Base-by-base conservation (phyloP, 2,797 vertebrate species). In the Leptoclinus maculatus region DNA sequence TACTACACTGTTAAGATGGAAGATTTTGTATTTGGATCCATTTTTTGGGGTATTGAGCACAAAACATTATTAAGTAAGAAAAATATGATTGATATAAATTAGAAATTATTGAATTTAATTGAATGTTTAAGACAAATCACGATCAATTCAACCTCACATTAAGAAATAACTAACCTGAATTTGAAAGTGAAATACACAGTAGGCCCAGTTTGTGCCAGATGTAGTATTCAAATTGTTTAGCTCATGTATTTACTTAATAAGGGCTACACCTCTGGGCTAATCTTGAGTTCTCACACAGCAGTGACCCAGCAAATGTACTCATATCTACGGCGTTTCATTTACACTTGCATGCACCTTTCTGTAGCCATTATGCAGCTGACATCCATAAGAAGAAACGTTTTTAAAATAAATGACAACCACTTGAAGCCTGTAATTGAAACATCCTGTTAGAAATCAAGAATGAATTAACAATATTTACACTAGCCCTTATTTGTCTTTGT, bases 251-350 rank as follows among this genome's bases (percentile, higher is more conserved):
- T 71, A 57, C 36, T 63, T 32, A 59, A 17, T 60, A 2, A 62
- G 27, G 3, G 16, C 17, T 53, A 59, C 8, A 13, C 34, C 29
- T 45, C 4, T 8, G 1, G 16, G 21, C 71, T 80, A 69, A 69
- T 70, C 64, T 69, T 53, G 29, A 47, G 14, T 54, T 9, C n/a
- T 59, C 14, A 57, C 51, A 71, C 3, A 69, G 10, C 13, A 76
- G 29, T 41, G 16, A 54, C n/a, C 1, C 5, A 4, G 11, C 21
- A 60, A 39, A 62, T 66, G 10, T 10, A 43, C 21, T 23, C 45
- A 66, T 62, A 74, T 59, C 70, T 66, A 51, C 34, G 21, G 12
- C n/a, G 10, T 32, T 14, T 36, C 43, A 62, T 72, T 45, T 34
- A 10, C 34, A 47, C 25, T 53, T 32, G 53, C 17, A 53, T 66